Base-by-base conservation (phyloP, 1,140 invertebrate genomes). In the Phymorhynchus buccinoides region DNA sequence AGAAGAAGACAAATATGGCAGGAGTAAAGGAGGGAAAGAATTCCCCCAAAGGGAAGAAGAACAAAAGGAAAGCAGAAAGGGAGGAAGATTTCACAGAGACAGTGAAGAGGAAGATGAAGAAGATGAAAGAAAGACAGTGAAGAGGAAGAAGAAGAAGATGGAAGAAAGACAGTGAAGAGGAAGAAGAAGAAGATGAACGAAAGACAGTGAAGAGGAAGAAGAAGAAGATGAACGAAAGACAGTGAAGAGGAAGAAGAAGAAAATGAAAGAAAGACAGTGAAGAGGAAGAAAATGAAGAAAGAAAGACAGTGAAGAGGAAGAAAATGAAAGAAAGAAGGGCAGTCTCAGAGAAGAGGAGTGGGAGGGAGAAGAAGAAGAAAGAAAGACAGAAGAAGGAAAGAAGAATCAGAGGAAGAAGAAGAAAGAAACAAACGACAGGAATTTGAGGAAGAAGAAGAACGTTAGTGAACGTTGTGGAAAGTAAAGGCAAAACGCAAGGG, bases 231-330 rank as follows among this genome's bases (percentile, higher is more conserved):
- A 12, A 66, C 48, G 39, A 1, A 68, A 73, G 18, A 79, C 32
- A 18, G 30, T 41, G n/a, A n/a, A 27, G 39, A 16, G 35, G 62
- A 48, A 1, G n/a, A 83, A 42, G 44, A 80, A 80, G 52, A 52
- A 79, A n/a, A n/a, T n/a, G n/a, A n/a, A n/a, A n/a, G n/a, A 52
- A 52, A 52, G 14, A 22, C 32, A 12, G 71, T 42, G n/a, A 80
- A 80, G n/a, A 6, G 30, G 42, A 30, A 77, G 32, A 22, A 12
- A 22, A n/a, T n/a, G 48, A 9, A 52, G 22, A 12, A 52, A 71
- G 68, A 71, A 16, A 4, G 62, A 71, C 48, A 52, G 48, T 1
- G 22, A 68, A 30, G 44, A 82, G 56, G 71, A 86, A 78, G 16
- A 48, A 42, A 77, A 77, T 22, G 35, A 30, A 22, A 83, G 44